Base-by-base conservation (phyloP, 1,140 invertebrate species). In the Atta texana region DNA sequence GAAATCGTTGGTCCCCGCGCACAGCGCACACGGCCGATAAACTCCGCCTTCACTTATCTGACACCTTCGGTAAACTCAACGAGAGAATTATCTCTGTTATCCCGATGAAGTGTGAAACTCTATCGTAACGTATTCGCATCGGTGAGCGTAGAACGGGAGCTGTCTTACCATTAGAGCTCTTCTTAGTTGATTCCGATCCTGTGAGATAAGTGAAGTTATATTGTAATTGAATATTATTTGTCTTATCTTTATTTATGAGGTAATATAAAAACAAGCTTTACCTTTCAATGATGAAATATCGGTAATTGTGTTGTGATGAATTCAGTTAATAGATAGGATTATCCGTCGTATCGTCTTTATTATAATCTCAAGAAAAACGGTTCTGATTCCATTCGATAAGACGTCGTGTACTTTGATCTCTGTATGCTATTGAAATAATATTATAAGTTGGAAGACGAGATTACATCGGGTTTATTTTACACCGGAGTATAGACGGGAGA, bases 21-120 rank as follows among this genome's bases (percentile, higher is more conserved):
- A 24, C 24, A 24, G 24, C 24, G 34, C 44, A 49, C 18, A 4
- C 61, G 44, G 18, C n/a, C 55, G 53, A 84, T 84, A 74, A 84
- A 84, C 80, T 63, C 24, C 68, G 39, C 34, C 80, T 84, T 75
- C 80, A 75, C 80, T 84, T 75, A 75, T 61, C 69, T 63, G 28
- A 49, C 80, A 81, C 68, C 68, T 59, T 72, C 39, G 34, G 53
- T 8, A 82, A 51, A 74, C 71, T 18, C 53, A 6, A 24, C 31
- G 16, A n/a, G 31, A 39, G 51, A 69, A 21, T 44, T 68, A 68
- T 21, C 31, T 68, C 49, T 18, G 14, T 44, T 39, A 31, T 51
- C 44, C 16, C 63, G 49, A 53, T 80, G 12, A 18, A 39, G 39
- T 53, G 57, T 76, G 55, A 61, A 61, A 28, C 49, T 63, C 57